phyloP scores from a whole-genome alignment of 2,113 vertebrate genomes.

The Oxyura jamaicensis region DNA sequence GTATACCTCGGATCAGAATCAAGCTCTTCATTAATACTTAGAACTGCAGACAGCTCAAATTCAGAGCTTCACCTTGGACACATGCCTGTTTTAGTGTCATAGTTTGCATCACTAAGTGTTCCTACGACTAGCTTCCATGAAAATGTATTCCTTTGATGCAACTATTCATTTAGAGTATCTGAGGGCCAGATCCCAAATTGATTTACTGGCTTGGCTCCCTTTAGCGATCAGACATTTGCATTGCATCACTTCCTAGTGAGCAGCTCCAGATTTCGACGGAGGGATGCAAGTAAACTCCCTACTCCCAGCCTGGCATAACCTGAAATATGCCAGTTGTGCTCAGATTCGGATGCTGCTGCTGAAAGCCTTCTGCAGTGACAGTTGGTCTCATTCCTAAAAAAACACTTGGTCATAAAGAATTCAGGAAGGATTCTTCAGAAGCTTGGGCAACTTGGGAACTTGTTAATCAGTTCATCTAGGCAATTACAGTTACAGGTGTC shows the following conservation, averaged over 20 bases:
- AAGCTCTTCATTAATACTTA: neutral
- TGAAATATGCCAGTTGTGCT: neutral
- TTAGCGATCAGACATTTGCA: neutral
- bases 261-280: neutral
- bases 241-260: neutral
- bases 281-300: neutral
- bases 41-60: neutral
- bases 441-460: neutral
- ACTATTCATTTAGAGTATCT: neutral
- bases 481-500: neutral
- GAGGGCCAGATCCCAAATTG: neutral
- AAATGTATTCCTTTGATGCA: neutral
- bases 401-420: neutral
- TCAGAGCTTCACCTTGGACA: neutral
- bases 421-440: neutral
- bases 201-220: neutral
- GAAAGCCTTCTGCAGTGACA: neutral
- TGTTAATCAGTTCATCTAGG: neutral
- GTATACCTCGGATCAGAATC: neutral
- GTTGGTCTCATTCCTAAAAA: neutral
- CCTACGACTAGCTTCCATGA: neutral
- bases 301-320: neutral
- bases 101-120: neutral
- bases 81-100: neutral
- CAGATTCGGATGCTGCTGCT: neutral